Conservation (phyloP, 2,888 invertebrate genomes). For the Argyresthia albistria region DNA sequence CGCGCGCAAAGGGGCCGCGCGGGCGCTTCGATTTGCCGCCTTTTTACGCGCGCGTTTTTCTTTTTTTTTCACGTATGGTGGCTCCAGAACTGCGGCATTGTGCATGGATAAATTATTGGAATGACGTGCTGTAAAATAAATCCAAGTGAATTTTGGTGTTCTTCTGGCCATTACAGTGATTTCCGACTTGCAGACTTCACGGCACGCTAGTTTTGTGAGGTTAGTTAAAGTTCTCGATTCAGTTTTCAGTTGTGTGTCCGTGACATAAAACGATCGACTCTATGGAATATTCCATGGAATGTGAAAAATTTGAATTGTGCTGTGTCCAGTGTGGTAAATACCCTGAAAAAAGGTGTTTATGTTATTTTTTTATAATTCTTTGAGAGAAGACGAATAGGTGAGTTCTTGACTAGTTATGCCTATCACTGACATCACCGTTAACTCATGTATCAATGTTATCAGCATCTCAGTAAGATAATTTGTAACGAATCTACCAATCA, state of each 20-base stretch:
- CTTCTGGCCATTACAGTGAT: too few species aligned
- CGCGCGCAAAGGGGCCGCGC: conserved; percentile 38
- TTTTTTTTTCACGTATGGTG: background rate
- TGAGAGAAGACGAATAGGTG: background rate
- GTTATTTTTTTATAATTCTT: too few species aligned
- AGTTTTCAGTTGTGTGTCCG: background rate
- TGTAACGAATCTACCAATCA: background rate
- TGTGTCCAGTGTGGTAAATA: background rate
- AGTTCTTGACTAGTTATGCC: background rate
- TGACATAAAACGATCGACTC: background rate
- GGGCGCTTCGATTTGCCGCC: conserved; percentile 1
- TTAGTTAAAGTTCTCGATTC: background rate
- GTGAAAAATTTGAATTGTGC: background rate
- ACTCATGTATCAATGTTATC: too few species aligned
- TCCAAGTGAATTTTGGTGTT: too few species aligned
- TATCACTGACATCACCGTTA: too few species aligned
- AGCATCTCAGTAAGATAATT: too few species aligned
- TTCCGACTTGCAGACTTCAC: too few species aligned
- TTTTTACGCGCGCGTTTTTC: background rate
- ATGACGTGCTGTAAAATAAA: too few species aligned
- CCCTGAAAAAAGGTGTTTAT: background rate
- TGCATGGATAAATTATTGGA: background rate
- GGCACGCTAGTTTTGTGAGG: background rate
- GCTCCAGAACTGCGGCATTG: background rate
- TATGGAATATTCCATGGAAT: background rate